phyloP scores from a whole-genome alignment of 2,113 vertebrate genomes.

The Herpetotheres cachinnans region DNA sequence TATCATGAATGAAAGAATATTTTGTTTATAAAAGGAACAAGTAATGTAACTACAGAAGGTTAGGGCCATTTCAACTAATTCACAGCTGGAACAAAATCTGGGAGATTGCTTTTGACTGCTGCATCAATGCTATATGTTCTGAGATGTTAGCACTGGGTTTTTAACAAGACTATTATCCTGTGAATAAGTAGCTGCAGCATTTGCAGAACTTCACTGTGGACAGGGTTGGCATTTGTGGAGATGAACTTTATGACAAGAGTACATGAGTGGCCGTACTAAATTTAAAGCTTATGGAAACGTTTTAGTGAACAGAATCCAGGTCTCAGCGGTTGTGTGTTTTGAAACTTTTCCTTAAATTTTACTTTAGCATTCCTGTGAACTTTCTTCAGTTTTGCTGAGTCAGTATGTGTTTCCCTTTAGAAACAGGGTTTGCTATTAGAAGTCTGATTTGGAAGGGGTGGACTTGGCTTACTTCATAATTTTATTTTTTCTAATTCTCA shows the following conservation, averaged over 20 bases:
- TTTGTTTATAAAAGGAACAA: constrained; percentile 55
- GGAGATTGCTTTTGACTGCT: neutral
- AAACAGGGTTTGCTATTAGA: neutral
- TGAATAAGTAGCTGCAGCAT: neutral
- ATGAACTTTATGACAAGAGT: neutral
- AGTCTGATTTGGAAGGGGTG: neutral
- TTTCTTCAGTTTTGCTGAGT: neutral
- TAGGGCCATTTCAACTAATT: neutral
- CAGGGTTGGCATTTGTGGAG: neutral
- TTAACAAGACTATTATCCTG: neutral
- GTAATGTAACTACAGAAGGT: constrained; percentile 30
- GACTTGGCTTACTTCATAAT: neutral
- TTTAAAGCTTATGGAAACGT: neutral
- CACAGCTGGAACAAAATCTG: constrained; percentile 37
- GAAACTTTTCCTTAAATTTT: neutral
- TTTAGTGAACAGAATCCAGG: neutral
- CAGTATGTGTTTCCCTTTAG: neutral
- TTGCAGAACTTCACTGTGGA: neutral
- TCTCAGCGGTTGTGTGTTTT: neutral
- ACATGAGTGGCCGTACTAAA: accelerated
- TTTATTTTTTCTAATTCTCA: neutral
- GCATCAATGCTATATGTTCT: neutral
- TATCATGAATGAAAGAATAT: constrained; percentile 48
- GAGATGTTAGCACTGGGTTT: neutral
- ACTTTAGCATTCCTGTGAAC: neutral